A percentile compares a stretch with the other conserved stretches of the same genome.
Evolutionary conservation across 2,113 vertebrate species (phyloP).

Genomic region (Murina feae): DNA sequence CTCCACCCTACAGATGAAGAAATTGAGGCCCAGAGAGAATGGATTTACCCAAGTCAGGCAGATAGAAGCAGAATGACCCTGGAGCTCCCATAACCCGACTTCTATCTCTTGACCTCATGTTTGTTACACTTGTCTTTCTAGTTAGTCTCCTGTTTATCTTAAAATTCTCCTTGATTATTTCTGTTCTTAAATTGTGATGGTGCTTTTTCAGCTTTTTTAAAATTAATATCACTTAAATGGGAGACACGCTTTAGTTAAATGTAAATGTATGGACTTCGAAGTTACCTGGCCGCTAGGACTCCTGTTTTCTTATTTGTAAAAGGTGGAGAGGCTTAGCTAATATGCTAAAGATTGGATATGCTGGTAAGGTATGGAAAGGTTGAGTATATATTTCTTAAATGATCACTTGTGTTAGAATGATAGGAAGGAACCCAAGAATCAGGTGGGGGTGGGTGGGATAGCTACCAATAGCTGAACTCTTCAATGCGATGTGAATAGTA

Average conservation of each 20-base stretch:
- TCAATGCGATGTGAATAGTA: neutral
- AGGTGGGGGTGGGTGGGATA: neutral
- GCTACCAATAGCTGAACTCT: neutral
- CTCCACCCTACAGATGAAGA: neutral
- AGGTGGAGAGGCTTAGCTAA: neutral
- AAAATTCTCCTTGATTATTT: neutral
- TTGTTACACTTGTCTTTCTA: neutral
- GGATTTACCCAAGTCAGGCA: neutral
- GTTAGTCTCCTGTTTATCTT: neutral
- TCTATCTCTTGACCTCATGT: neutral
- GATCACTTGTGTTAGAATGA: neutral
- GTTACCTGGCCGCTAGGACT: neutral
- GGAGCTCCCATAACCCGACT: neutral
- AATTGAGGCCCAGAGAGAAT: neutral
- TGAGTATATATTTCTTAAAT: neutral
- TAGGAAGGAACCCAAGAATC: neutral
- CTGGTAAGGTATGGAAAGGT: neutral
- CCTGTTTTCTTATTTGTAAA: neutral
- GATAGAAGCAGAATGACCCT: neutral
- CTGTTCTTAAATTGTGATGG: neutral
- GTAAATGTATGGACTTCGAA: neutral
- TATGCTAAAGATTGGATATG: neutral
- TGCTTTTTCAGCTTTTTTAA: slow-evolving; percentile 5
- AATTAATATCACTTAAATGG: neutral
- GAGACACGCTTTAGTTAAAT: neutral